Evolutionary conservation across 2,113 vertebrate genomes (phyloP).

Genomic region (Apteryx mantelli): DNA sequence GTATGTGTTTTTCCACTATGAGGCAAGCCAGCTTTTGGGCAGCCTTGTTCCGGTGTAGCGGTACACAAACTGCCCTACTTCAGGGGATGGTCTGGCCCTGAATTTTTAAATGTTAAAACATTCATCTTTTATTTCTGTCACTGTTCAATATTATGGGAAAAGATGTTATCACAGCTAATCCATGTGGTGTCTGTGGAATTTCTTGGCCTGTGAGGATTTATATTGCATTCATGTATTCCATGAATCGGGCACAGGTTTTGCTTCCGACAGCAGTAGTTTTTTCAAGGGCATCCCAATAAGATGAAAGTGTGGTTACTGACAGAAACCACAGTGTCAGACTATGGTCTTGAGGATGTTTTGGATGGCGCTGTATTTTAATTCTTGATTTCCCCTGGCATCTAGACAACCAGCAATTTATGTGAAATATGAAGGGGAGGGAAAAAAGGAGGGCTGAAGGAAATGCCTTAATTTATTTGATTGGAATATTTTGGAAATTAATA

Average conservation of each 20-base stretch:
- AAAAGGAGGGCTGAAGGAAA: conserved; percentile 24
- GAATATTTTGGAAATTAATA: conserved; percentile 28
- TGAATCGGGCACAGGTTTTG: conserved; percentile 57
- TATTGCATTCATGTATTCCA: conserved; percentile 69
- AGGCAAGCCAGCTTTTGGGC: background rate
- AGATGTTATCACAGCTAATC: conserved; percentile 73
- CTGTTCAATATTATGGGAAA: conserved; percentile 39
- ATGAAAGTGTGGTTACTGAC: conserved; percentile 63
- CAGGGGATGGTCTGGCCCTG: background rate
- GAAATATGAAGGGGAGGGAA: conserved; percentile 4
- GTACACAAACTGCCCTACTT: background rate
- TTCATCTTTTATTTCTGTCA: conserved; percentile 2
- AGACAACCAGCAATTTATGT: conserved; percentile 60
- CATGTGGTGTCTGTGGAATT: conserved; percentile 59
- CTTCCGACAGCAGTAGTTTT: conserved; percentile 37
- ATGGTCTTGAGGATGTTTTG: conserved; percentile 58
- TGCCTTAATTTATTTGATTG: background rate
- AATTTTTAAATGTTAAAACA: background rate
- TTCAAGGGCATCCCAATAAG: conserved; percentile 64
- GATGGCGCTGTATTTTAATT: conserved; percentile 68
- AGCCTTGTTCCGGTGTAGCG: background rate
- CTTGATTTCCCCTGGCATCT: conserved; percentile 62
- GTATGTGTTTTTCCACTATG: background rate
- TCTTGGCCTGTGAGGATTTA: conserved; percentile 57
- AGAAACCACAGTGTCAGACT: conserved; percentile 61